Base-by-base conservation (phyloP, 2,113 vertebrate genomes). In the Varanus komodoensis region DNA sequence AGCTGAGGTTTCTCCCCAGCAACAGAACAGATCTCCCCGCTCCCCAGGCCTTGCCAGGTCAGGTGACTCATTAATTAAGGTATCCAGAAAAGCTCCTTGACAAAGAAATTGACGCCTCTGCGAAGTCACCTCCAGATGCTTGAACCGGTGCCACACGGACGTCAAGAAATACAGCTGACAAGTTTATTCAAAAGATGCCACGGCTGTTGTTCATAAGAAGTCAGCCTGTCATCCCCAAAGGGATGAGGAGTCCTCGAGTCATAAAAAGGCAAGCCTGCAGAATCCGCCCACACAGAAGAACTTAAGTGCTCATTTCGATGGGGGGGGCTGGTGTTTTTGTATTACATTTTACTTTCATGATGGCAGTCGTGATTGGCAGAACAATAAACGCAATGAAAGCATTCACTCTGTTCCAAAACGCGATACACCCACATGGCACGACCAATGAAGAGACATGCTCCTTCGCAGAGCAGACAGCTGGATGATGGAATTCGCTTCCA, bases 171-270 rank as follows among this genome's bases (percentile, higher is more conserved):
- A 0, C 92, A 92, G 80, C 1, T 88, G 84, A 93, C 61, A 80
- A 57, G 44, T 92, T 89, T 94, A 89, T 88, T 89, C 77, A 87
- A 87, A 67, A 94, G 87, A 88, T n/a, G 6, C 75, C 54, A 77
- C 3, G 87, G 78, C 86, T 89, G 71, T 73, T 87, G 85, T 88
- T 17, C 73, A 79, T 64, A 54, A 82, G 14, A 89, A 93, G 79
- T 93, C 90, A 82, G 57, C 44, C 17, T 89, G 61, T 84, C 87
- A 8, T 32, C 57, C n/a, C 15, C 61, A 29, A 75, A 85, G 91
- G 27, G 78, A 32, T n/a, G 25, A 8, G 8, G 88, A 54, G 54
- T 54, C 54, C 91, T 69, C 80, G 83, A 90, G 74, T 86, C 80
- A 74, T 67, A 34, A 21, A 84, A 78, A 92, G 61, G 48, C 81